Conservation (phyloP, 2,888 invertebrate species). For the Limnephilus marmoratus region DNA sequence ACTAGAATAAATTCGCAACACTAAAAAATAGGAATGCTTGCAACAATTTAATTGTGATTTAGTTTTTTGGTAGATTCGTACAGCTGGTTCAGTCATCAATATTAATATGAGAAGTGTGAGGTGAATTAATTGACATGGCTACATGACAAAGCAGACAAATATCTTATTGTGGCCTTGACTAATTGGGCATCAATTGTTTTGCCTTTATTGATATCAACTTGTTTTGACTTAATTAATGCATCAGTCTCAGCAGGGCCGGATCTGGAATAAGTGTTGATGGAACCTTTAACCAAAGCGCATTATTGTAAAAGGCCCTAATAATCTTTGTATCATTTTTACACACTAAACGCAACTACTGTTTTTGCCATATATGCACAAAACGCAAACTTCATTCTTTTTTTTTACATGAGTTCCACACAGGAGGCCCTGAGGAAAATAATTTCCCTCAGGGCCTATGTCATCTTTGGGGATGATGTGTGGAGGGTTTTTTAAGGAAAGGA, state of each 20-base stretch:
- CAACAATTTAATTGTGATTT: not conserved
- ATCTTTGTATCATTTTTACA: too few species aligned
- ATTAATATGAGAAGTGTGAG: conserved; percentile 28
- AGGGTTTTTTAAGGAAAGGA: too few species aligned
- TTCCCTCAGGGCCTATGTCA: too few species aligned
- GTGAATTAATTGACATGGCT: conserved; percentile 33
- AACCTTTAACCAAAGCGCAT: not conserved
- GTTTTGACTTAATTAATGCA: not conserved
- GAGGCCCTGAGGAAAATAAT: too few species aligned
- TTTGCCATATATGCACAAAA: too few species aligned
- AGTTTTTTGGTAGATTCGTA: not conserved
- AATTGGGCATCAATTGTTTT: conserved; percentile 22
- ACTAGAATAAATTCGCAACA: not conserved
- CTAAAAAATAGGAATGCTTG: not conserved
- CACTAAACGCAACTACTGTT: too few species aligned
- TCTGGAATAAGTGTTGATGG: not conserved
- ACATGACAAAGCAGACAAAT: conserved; percentile 8
- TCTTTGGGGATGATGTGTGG: too few species aligned
- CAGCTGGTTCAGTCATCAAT: not conserved
- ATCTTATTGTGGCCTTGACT: conserved; percentile 36
- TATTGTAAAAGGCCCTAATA: not conserved
- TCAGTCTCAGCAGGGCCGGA: not conserved
- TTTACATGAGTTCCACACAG: too few species aligned
- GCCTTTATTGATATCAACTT: conserved; percentile 7
- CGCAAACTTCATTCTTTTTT: too few species aligned